phyloP scores from a whole-genome alignment of 2,888 invertebrate species.

The Keiferia lycopersicella region DNA sequence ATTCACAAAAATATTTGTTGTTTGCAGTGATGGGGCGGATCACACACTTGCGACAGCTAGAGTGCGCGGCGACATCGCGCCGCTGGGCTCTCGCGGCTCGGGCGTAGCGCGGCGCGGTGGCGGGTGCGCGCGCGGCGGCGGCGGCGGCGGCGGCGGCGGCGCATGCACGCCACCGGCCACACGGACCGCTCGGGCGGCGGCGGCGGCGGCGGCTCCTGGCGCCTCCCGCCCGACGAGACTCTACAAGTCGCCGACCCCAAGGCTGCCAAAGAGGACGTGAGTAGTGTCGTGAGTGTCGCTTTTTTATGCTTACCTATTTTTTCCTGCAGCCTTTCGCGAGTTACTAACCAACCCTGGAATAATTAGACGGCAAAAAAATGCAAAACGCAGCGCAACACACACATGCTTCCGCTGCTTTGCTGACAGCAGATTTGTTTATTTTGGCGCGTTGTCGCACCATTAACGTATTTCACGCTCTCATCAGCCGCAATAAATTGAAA shows the following conservation, averaged over 20 bases:
- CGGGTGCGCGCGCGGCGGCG: slow-evolving; percentile 82
- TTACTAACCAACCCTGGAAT: not conserved
- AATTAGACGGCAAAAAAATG: not conserved
- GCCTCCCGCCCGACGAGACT: slow-evolving; percentile 95
- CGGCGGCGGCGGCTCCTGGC: slow-evolving; percentile 88
- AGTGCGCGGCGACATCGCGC: slow-evolving; percentile 30
- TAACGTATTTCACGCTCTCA: not conserved
- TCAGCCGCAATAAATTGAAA: not conserved
- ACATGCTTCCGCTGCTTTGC: slow-evolving; percentile 12
- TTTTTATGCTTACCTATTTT: slow-evolving; percentile 16
- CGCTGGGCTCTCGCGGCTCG: slow-evolving; percentile 44
- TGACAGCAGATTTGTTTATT: slow-evolving; percentile 9
- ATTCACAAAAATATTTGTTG: slow-evolving; percentile 16
- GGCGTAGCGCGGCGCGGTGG: slow-evolving; percentile 78
- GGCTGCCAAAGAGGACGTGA: slow-evolving; percentile 86
- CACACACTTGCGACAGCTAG: slow-evolving; percentile 47
- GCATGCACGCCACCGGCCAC: slow-evolving; percentile 95
- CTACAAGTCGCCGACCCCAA: slow-evolving; percentile 94
- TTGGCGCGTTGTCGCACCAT: slow-evolving; percentile 4
- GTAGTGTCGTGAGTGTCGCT: slow-evolving; percentile 24
- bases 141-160: slow-evolving; percentile 78
- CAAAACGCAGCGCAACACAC: slow-evolving; percentile 6
- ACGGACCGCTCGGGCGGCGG: slow-evolving; percentile 89
- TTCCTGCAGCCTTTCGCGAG: slow-evolving; percentile 3
- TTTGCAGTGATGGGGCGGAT: slow-evolving; percentile 58